These are phyloP conservation scores for Fistularia commersonii DNA, from an alignment of 2,797 vertebrate genomes.

Conservation along the genomic window DNA sequence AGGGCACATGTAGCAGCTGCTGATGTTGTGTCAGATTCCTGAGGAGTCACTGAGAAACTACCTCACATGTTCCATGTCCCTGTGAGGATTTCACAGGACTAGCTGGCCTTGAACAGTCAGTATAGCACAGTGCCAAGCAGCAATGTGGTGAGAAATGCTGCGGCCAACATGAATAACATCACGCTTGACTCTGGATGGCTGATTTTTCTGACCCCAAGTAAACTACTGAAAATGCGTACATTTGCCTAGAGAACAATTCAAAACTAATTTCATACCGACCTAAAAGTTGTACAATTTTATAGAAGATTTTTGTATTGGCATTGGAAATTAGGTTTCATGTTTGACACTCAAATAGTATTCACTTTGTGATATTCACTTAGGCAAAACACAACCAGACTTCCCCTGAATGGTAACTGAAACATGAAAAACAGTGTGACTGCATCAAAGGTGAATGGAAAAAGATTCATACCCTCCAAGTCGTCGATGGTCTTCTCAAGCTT, in stretches of 20 bases:
- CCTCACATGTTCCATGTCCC: conserved; percentile 46
- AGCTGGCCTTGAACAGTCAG: conserved; percentile 34
- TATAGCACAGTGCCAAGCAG: conserved; percentile 25
- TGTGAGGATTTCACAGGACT: conserved; percentile 17
- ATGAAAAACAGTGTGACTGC: too few relatives aligned
- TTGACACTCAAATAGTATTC: too few relatives aligned
- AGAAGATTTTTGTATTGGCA: too few relatives aligned
- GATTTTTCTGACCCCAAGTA: not conserved
- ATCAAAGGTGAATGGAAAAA: conserved; percentile 28
- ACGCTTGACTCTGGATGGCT: not conserved
- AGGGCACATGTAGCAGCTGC: conserved; percentile 51
- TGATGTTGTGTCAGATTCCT: conserved; percentile 62
- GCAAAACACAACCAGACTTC: too few relatives aligned
- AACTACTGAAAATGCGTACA: conserved; percentile 20
- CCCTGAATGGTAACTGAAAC: too few relatives aligned
- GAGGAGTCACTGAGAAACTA: conserved; percentile 58
- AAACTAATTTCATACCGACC: not conserved
- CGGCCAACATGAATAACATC: conserved; percentile 28
- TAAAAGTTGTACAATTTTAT: too few relatives aligned
- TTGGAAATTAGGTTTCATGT: too few relatives aligned
- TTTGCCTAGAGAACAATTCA: conserved; percentile 15
- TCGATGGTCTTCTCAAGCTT: conserved; percentile 99
- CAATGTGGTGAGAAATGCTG: conserved; percentile 41
- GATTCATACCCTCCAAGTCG: conserved; percentile 93
- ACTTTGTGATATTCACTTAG: too few relatives aligned